These are phyloP conservation scores for Drosophila subsilvestris DNA, from an alignment of 2,888 invertebrate genomes.

Conservation along the genomic window DNA sequence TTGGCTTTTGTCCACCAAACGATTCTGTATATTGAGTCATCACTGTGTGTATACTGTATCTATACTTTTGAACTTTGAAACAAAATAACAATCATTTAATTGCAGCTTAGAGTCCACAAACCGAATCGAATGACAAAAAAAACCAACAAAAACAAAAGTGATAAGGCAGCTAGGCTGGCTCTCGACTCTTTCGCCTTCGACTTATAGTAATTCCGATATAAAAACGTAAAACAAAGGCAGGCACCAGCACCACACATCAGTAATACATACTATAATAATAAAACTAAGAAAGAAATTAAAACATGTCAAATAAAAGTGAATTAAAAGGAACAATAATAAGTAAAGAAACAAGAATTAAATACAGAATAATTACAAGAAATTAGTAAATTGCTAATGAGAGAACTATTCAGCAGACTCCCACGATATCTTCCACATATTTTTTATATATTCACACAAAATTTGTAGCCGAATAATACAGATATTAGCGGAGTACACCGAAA, in stretches of 20 bases:
- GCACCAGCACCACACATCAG: background rate
- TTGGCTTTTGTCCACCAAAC: background rate
- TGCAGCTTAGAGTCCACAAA: conserved; percentile 3
- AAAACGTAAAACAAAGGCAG: background rate
- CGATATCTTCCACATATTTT: too few species aligned
- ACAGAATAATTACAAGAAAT: too few species aligned
- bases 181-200: background rate
- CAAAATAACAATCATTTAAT: conserved; percentile 51
- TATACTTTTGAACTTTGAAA: conserved; percentile 65
- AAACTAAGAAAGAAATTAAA: background rate
- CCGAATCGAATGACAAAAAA: conserved; percentile 16
- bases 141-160: conserved; percentile 20
- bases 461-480: background rate
- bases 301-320: background rate
- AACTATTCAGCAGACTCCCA: too few species aligned
- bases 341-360: too few species aligned
- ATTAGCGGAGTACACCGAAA: background rate
- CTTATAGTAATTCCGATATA: background rate
- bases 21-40: conserved; percentile 11
- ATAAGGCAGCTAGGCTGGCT: conserved; percentile 19
- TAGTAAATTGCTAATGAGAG: too few species aligned
- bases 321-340: background rate
- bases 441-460: too few species aligned
- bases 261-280: background rate
- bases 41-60: conserved; percentile 25